These are phyloP conservation scores for Panthera tigris DNA, from an alignment of 2,113 vertebrate genomes.

Conservation along the genomic window DNA sequence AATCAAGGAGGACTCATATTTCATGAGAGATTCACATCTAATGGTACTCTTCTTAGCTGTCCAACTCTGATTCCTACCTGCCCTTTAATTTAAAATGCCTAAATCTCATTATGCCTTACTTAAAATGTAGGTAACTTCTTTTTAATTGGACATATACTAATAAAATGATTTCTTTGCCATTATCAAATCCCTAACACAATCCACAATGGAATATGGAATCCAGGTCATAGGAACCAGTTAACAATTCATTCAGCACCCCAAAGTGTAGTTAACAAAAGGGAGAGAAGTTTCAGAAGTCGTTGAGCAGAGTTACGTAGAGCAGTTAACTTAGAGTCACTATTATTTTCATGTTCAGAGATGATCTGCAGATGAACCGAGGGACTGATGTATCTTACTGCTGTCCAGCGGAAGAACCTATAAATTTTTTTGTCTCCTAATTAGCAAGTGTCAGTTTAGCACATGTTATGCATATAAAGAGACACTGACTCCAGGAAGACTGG, in stretches of 20 bases:
- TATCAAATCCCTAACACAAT: constrained; percentile 29
- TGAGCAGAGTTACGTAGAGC: neutral
- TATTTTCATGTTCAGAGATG: neutral
- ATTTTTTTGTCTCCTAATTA: neutral
- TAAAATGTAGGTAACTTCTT: constrained; percentile 52
- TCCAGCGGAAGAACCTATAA: neutral
- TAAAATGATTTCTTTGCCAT: constrained; percentile 46
- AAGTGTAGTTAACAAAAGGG: neutral
- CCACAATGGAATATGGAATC: constrained; percentile 52
- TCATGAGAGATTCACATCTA: neutral
- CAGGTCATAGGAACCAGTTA: constrained; percentile 52
- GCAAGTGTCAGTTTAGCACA: neutral
- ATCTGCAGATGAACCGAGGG: neutral
- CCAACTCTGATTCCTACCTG: neutral
- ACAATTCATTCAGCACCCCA: neutral
- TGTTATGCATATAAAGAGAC: neutral
- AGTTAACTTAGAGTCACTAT: neutral
- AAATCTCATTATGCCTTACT: constrained; percentile 52
- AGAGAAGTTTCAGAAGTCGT: neutral
- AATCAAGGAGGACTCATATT: neutral
- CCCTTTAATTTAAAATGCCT: constrained; percentile 61
- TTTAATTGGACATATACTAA: constrained; percentile 60
- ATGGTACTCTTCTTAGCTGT: constrained; percentile 11
- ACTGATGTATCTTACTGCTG: neutral
- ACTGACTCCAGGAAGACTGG: neutral